Evolutionary conservation across 2,113 vertebrate genomes (phyloP).

Genomic region (Oceanites oceanicus): DNA sequence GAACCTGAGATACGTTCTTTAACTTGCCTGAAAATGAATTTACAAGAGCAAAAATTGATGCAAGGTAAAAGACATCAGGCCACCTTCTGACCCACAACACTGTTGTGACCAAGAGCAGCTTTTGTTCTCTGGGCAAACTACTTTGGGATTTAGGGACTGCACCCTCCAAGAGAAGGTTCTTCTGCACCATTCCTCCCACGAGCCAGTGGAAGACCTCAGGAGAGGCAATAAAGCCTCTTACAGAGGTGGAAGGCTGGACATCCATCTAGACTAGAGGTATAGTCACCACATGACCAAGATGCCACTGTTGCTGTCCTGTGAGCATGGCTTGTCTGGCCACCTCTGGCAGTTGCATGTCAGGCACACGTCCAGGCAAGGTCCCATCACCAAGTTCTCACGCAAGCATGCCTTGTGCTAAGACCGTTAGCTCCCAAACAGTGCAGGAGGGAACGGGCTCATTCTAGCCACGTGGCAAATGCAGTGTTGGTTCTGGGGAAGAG

Average conservation of each 20-base stretch:
- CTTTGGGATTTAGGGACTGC: background rate
- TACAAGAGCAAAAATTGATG: background rate
- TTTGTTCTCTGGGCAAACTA: background rate
- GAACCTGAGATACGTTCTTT: background rate
- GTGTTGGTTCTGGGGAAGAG: background rate
- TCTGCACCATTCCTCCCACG: background rate
- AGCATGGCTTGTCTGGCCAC: background rate
- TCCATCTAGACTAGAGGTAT: background rate
- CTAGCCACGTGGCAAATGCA: background rate
- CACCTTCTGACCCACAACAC: background rate
- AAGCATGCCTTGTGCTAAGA: background rate
- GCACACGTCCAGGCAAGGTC: background rate
- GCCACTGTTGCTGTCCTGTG: background rate
- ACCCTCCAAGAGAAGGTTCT: background rate
- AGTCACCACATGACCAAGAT: background rate
- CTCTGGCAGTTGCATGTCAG: background rate
- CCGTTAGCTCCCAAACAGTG: background rate
- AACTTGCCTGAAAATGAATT: background rate
- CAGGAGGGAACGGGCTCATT: background rate
- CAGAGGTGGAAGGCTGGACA: fast-evolving
- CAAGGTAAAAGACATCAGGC: background rate
- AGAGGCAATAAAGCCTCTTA: background rate
- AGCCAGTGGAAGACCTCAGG: background rate
- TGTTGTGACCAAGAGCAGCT: background rate
- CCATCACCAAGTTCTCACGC: background rate